Conservation (phyloP, 37 sponge, comb jelly and placozoan genomes). For the Diacarnus erythraeanus region DNA sequence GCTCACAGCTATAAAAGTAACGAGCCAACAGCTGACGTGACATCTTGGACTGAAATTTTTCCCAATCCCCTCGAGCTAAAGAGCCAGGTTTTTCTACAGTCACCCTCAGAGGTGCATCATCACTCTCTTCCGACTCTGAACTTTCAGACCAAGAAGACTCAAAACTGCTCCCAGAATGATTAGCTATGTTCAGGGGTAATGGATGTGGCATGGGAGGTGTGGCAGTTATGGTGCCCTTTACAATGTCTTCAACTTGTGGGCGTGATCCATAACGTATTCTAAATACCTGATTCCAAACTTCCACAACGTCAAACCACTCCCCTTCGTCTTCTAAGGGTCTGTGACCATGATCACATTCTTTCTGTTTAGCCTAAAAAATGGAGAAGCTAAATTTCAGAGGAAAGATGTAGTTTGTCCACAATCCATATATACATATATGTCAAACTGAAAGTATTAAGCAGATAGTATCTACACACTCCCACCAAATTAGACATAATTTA, state of each 20-base stretch:
- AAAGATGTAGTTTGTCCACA: too few species aligned
- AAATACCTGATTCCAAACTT: conserved; percentile 75
- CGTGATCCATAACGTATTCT: conserved; percentile 36
- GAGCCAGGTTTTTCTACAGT: conserved; percentile 10
- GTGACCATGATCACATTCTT: neutral
- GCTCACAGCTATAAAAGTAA: conserved; percentile 86
- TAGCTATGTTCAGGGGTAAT: conserved; percentile 7
- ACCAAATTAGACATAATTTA: too few species aligned
- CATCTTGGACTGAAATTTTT: conserved; percentile 59
- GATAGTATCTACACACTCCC: too few species aligned
- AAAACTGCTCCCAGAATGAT: neutral
- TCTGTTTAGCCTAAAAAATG: too few species aligned
- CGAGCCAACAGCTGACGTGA: conserved; percentile 67
- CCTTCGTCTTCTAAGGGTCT: neutral
- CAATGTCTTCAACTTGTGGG: neutral
- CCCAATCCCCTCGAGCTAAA: conserved; percentile 35
- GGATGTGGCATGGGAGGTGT: neutral
- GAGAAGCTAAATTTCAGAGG: too few species aligned
- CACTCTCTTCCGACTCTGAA: neutral
- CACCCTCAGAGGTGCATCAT: neutral
- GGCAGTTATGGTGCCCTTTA: neutral
- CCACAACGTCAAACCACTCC: conserved; percentile 45
- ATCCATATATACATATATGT: too few species aligned
- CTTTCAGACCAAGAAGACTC: neutral
- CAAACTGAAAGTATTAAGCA: too few species aligned